A percentile compares a stretch with the other conserved stretches of the same genome.
These are phyloP conservation scores for Xylota sylvarum DNA, from an alignment of 2,888 invertebrate species.

Conservation along the genomic window DNA sequence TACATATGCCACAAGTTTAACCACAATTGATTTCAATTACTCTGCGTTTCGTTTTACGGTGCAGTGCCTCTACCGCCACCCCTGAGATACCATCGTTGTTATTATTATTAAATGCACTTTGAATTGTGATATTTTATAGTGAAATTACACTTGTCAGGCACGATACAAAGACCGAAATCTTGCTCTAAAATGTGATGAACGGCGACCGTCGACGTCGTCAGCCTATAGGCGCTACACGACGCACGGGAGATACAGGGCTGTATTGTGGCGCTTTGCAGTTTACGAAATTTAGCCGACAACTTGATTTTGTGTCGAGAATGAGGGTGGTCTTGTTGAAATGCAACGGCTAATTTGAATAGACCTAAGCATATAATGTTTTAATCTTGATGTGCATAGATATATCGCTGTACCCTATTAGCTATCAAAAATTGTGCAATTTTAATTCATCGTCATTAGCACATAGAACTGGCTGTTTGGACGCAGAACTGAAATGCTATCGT, in stretches of 20 bases:
- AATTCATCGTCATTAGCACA: slow-evolving; percentile 51
- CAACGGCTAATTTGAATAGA: not conserved
- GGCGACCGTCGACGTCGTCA: slow-evolving; percentile 9
- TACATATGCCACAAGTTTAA: slow-evolving; percentile 5
- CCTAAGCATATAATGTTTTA: slow-evolving; percentile 40
- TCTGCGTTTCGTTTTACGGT: slow-evolving; percentile 23
- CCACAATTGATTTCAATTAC: slow-evolving; percentile 55
- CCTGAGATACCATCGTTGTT: not conserved
- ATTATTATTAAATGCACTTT: slow-evolving; percentile 40
- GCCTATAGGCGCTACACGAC: not conserved
- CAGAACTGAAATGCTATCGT: slow-evolving; percentile 24
- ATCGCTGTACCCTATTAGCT: slow-evolving; percentile 19
- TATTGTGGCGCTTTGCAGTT: slow-evolving; percentile 68
- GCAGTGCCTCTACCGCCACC: not conserved
- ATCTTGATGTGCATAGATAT: slow-evolving; percentile 1
- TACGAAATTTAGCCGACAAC: slow-evolving; percentile 47
- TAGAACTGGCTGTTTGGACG: slow-evolving; percentile 5
- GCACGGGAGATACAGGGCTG: not conserved
- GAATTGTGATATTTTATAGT: slow-evolving; percentile 40
- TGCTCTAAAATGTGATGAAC: slow-evolving; percentile 18
- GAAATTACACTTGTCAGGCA: slow-evolving; percentile 46
- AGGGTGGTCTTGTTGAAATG: slow-evolving; percentile 19
- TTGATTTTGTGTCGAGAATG: slow-evolving; percentile 43
- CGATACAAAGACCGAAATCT: slow-evolving; percentile 25
- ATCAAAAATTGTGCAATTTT: slow-evolving; percentile 40